phyloP scores from a whole-genome alignment of 1,140 invertebrate genomes.

The Prorops nasuta region DNA sequence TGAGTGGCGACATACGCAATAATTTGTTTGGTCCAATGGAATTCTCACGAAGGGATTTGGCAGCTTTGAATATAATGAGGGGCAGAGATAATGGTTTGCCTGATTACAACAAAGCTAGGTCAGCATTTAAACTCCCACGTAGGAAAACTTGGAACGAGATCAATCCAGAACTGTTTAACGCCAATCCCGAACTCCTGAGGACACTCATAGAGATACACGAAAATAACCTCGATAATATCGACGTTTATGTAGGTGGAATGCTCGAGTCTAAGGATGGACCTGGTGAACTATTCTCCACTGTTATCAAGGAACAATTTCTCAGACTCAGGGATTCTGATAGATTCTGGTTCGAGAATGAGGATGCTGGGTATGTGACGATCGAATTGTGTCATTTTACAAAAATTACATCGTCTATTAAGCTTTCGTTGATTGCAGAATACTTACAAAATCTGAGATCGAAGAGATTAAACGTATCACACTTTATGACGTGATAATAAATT shows the following conservation, averaged over 20 bases:
- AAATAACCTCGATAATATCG: conserved; percentile 82
- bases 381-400: conserved; percentile 6
- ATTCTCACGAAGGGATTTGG: conserved; percentile 91
- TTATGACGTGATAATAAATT: conserved; percentile 88
- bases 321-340: conserved; percentile 91
- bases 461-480: conserved; percentile 78
- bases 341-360: conserved; percentile 98
- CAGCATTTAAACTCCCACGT: conserved; percentile 64
- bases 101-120: conserved; percentile 91
- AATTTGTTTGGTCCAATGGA: conserved; percentile 98
- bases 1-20: conserved; percentile 94
- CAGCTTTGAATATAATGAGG: conserved; percentile 96
- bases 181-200: conserved; percentile 74
- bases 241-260: conserved; percentile 99
- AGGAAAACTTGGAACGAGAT: conserved; percentile 75
- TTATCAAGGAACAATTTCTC: conserved; percentile 93
- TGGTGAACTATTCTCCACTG: conserved; percentile 85
- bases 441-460: conserved; percentile 82
- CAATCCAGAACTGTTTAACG: conserved; percentile 78
- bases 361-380: conserved; percentile 72
- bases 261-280: conserved; percentile 87
- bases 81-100: conserved; percentile 95
- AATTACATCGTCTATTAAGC: not conserved
- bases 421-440: no score
- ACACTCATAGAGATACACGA: conserved; percentile 76